These are phyloP conservation scores for Heliconius aoede DNA, from an alignment of 2,888 invertebrate species.

Conservation along the genomic window DNA sequence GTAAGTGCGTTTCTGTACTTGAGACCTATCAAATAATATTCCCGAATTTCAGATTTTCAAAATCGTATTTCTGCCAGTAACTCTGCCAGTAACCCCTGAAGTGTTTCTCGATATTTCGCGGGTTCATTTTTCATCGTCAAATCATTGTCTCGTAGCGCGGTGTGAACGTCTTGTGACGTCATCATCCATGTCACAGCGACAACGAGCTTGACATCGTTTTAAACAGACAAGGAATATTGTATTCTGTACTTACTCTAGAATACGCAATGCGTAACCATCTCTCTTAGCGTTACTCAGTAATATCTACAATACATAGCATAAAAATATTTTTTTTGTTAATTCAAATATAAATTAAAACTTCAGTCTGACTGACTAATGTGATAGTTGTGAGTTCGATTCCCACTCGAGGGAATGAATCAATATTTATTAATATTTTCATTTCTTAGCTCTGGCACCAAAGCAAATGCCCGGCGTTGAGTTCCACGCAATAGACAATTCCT, in stretches of 20 bases:
- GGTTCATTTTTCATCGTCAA: slow-evolving; percentile 62
- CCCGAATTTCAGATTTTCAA: not conserved
- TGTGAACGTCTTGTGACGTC: slow-evolving; percentile 68
- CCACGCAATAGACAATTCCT: not conserved
- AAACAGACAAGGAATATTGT: slow-evolving; percentile 14
- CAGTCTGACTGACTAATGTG: too few species aligned
- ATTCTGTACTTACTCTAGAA: not conserved
- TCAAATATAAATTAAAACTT: too few species aligned
- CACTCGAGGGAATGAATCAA: not conserved
- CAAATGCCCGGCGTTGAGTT: not conserved
- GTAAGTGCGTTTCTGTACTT: not conserved
- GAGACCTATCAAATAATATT: not conserved
- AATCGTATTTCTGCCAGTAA: not conserved
- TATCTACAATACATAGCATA: too few species aligned
- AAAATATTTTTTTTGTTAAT: too few species aligned
- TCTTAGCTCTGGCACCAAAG: not conserved
- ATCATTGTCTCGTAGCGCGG: slow-evolving; percentile 49
- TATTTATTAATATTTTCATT: too few species aligned
- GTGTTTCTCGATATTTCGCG: slow-evolving; percentile 21
- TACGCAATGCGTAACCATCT: slow-evolving; percentile 1
- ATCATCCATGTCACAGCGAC: slow-evolving; percentile 58
- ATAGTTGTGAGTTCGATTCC: not conserved
- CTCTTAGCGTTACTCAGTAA: not conserved
- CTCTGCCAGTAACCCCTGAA: not conserved
- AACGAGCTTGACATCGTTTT: slow-evolving; percentile 44